phyloP scores from a whole-genome alignment of 1,140 invertebrate genomes.

The Caenorhabditis brenneri region DNA sequence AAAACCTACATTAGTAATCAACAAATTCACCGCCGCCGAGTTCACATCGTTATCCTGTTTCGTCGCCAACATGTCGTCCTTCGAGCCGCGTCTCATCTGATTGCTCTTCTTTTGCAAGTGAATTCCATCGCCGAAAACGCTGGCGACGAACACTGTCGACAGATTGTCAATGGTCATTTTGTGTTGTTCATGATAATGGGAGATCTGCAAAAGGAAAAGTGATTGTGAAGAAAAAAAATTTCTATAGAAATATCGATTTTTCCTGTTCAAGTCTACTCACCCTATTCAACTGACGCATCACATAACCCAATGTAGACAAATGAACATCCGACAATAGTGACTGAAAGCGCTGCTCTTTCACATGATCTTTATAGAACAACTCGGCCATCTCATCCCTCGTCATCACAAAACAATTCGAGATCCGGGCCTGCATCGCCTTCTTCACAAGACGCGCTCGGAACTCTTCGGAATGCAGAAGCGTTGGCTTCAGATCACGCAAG shows the following conservation, averaged over 20 bases:
- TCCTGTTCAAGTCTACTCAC: background rate
- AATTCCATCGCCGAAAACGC: conserved; percentile 6
- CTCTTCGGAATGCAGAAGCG: conserved; percentile 26
- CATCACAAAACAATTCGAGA: conserved; percentile 3
- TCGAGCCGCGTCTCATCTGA: background rate
- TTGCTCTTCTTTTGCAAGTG: background rate
- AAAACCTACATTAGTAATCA: conserved; percentile 17
- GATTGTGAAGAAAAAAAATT: background rate
- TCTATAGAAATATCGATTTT: background rate
- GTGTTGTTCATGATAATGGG: background rate
- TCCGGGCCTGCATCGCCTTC: background rate
- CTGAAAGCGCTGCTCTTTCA: background rate
- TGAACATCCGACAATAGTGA: conserved; percentile 3
- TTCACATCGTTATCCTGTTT: conserved; percentile 7
- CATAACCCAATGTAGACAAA: background rate
- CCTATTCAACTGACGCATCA: conserved; percentile 9
- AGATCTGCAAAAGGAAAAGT: no score
- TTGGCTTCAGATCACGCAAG: conserved; percentile 30
- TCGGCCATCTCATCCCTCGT: conserved; percentile 23
- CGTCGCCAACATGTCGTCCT: background rate
- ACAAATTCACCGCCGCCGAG: conserved; percentile 3
- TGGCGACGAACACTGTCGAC: background rate
- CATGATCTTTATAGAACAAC: background rate
- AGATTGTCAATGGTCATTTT: conserved; percentile 1
- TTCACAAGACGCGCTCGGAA: conserved; percentile 21